Evolutionary conservation across 92 coral and sea anemone genomes (phyloP).

Genomic region (Porites evermanni): DNA sequence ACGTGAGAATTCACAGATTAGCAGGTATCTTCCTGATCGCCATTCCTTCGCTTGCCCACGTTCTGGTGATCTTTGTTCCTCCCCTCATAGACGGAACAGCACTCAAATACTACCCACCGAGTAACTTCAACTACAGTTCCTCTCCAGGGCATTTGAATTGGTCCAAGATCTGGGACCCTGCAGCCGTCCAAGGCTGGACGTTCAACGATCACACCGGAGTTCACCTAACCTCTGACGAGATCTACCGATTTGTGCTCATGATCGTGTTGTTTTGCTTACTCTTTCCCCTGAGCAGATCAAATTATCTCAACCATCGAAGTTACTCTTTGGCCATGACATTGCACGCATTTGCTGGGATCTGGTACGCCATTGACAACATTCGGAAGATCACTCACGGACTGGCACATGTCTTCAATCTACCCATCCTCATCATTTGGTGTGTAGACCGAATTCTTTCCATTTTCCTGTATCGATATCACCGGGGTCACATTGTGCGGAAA

Average conservation of each 20-base stretch:
- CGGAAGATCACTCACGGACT: constrained; percentile 68
- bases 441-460: constrained; percentile 57
- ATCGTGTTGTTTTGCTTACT: constrained; percentile 58
- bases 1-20: constrained; percentile 48
- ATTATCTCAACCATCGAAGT: constrained; percentile 58
- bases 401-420: constrained; percentile 58
- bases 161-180: constrained; percentile 72
- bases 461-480: constrained; percentile 42
- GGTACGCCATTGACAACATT: constrained; percentile 67
- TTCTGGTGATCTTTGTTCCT: constrained; percentile 66
- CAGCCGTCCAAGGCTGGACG: constrained; percentile 64
- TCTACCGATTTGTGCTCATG: constrained; percentile 56
- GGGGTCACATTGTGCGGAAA: constrained; percentile 33
- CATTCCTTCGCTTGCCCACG: constrained; percentile 68
- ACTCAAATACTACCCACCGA: constrained; percentile 61
- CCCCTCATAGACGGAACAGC: constrained; percentile 66
- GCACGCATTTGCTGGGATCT: constrained; percentile 55
- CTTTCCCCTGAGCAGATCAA: constrained; percentile 62
- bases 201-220: constrained; percentile 66
- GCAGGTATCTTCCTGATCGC: constrained; percentile 70
- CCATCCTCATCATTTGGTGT: constrained; percentile 63
- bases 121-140: constrained; percentile 58
- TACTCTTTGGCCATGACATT: constrained; percentile 62
- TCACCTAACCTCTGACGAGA: constrained; percentile 66
- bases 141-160: constrained; percentile 60